These are phyloP conservation scores for Pyrrhura leucotis DNA, from an alignment of 2,797 vertebrate species.

Conservation along the genomic window DNA sequence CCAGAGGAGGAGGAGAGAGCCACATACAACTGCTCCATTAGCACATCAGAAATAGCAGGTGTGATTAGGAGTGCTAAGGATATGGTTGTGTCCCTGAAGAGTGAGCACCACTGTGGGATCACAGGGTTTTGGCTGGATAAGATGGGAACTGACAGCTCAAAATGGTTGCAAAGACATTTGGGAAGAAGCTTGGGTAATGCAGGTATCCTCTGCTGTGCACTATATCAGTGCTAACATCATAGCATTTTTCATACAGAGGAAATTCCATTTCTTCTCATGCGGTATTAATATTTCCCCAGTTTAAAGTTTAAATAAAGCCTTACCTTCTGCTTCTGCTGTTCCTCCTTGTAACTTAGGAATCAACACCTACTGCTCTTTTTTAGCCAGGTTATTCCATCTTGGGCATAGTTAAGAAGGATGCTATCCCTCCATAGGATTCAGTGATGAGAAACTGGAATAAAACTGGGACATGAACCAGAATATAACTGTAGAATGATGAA, in stretches of 20 bases:
- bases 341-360: not conserved
- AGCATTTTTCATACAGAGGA: not conserved
- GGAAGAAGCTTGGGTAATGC: not conserved
- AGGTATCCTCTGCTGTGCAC: not conserved
- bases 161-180: not conserved
- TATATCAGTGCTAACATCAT: not conserved
- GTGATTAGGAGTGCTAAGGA: not conserved
- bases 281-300: not conserved
- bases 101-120: fast-evolving
- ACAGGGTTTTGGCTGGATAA: not conserved
- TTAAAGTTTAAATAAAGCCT: not conserved
- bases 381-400: not conserved
- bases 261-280: not conserved
- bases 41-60: not conserved
- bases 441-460: not conserved
- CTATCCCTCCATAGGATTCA: not conserved
- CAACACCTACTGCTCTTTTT: not conserved
- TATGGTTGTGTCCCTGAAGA: not conserved
- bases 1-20: not conserved
- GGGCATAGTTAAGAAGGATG: not conserved
- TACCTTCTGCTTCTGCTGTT: not conserved
- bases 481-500: not conserved
- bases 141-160: not conserved
- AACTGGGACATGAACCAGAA: conserved; percentile 8
- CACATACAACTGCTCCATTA: not conserved